Conservation (phyloP, 2,888 invertebrate species). For the Drosophila paracracens region DNA sequence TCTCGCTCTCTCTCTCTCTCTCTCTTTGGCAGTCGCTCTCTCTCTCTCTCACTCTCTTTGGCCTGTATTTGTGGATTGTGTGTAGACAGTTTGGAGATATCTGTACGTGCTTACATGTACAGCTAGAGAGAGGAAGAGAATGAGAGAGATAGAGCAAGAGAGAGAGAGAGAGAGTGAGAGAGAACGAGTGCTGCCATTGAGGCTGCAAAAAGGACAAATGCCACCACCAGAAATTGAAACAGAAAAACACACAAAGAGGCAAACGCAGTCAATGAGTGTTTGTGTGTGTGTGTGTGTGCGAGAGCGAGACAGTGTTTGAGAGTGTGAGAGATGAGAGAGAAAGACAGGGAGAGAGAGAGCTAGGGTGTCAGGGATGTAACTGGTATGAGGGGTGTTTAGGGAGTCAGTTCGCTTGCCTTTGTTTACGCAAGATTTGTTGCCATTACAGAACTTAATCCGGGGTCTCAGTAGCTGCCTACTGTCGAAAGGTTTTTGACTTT, state of each 20-base stretch:
- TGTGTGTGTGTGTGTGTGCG: slow-evolving; percentile 19
- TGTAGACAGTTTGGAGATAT: slow-evolving; percentile 70
- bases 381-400: slow-evolving; percentile 54
- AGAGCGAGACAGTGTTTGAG: slow-evolving; percentile 8
- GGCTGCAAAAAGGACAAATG: slow-evolving; percentile 67
- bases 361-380: slow-evolving; percentile 39
- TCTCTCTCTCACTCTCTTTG: slow-evolving; percentile 19
- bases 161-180: neutral
- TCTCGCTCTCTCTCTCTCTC: slow-evolving; percentile 13
- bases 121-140: neutral
- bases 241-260: slow-evolving; percentile 13
- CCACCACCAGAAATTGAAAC: slow-evolving; percentile 63
- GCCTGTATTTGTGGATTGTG: slow-evolving; percentile 68
- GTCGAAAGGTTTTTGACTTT: slow-evolving; percentile 73
- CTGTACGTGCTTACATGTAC: neutral
- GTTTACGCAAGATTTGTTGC: slow-evolving; percentile 82
- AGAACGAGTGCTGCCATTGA: slow-evolving; percentile 69
- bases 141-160: slow-evolving; percentile 14
- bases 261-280: slow-evolving; percentile 11
- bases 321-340: slow-evolving; percentile 7
- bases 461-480: slow-evolving; percentile 64
- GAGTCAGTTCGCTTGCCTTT: slow-evolving; percentile 62
- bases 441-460: slow-evolving; percentile 73
- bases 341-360: slow-evolving; percentile 2
- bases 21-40: slow-evolving; percentile 4